Conservation (phyloP, 2,113 vertebrate species). For the Aix galericulata region DNA sequence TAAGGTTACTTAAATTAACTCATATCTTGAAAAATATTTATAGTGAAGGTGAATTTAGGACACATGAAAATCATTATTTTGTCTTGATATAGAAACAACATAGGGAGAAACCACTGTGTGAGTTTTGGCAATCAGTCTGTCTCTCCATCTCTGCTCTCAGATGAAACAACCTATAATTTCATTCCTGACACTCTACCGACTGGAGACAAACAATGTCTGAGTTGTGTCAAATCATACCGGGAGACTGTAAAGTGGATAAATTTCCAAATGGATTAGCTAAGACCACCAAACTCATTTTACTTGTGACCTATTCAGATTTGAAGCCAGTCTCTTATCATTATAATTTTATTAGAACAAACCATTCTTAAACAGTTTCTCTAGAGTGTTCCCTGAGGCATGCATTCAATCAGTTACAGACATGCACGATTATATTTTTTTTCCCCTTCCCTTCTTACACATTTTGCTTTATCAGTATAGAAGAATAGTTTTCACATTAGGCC, state of each 20-base stretch:
- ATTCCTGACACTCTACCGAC: slow-evolving; percentile 33
- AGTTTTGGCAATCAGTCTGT: neutral
- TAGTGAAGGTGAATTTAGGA: neutral
- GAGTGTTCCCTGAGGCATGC: slow-evolving; percentile 29
- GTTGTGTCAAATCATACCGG: slow-evolving; percentile 7
- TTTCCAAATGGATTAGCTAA: slow-evolving; percentile 58
- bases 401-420: slow-evolving; percentile 63
- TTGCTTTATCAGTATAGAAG: neutral
- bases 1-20: neutral
- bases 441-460: neutral
- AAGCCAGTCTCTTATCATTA: slow-evolving; percentile 67
- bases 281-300: slow-evolving; percentile 67
- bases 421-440: neutral
- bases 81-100: neutral
- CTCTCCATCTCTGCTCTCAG: neutral
- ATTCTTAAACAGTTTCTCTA: slow-evolving; percentile 74
- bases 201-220: slow-evolving; percentile 48
- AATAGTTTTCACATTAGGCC: neutral
- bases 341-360: slow-evolving; percentile 72
- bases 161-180: slow-evolving; percentile 54
- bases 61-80: neutral
- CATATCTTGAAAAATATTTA: neutral
- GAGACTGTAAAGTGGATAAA: neutral
- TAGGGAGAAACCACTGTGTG: neutral
- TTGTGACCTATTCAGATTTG: slow-evolving; percentile 71